Conservation (phyloP, 2,113 vertebrate genomes). For the Numenius arquata region DNA sequence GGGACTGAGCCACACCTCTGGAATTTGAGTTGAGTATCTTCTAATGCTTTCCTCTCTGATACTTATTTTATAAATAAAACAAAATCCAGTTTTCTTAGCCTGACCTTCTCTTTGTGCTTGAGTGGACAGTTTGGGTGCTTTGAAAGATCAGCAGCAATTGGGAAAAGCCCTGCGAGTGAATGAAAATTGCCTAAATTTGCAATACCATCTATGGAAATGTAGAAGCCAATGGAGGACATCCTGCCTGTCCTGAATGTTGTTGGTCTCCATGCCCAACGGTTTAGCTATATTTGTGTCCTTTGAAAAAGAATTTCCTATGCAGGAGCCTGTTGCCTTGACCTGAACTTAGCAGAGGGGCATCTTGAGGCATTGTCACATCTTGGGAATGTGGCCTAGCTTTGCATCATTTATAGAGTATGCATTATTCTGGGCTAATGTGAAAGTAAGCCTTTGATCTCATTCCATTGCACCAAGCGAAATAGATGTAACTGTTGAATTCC, state of each 20-base stretch:
- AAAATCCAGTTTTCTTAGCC: background rate
- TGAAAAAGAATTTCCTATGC: slow-evolving; percentile 27
- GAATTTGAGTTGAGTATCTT: background rate
- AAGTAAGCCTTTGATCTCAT: slow-evolving; percentile 68
- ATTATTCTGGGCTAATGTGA: slow-evolving; percentile 73
- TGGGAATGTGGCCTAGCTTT: slow-evolving; percentile 69
- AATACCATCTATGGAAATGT: background rate
- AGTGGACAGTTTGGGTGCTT: background rate
- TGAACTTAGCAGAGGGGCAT: slow-evolving; percentile 65
- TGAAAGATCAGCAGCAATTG: background rate
- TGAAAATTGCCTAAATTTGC: background rate
- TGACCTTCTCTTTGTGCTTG: background rate
- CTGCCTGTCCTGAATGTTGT: background rate
- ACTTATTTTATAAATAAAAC: background rate
- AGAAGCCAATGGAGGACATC: background rate
- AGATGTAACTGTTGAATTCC: slow-evolving; percentile 71
- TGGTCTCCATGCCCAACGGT: background rate
- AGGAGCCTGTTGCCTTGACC: slow-evolving; percentile 61
- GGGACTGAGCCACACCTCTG: background rate
- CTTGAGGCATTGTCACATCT: slow-evolving; percentile 65
- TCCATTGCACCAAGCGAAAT: slow-evolving; percentile 67
- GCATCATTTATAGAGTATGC: slow-evolving; percentile 70
- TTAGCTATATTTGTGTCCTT: background rate
- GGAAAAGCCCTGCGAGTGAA: background rate
- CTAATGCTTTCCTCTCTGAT: background rate